Evolutionary conservation across 2,888 invertebrate species (phyloP), one percentile per base, ranked within the genome.

Genomic region (Acanthopleura granulata): DNA sequence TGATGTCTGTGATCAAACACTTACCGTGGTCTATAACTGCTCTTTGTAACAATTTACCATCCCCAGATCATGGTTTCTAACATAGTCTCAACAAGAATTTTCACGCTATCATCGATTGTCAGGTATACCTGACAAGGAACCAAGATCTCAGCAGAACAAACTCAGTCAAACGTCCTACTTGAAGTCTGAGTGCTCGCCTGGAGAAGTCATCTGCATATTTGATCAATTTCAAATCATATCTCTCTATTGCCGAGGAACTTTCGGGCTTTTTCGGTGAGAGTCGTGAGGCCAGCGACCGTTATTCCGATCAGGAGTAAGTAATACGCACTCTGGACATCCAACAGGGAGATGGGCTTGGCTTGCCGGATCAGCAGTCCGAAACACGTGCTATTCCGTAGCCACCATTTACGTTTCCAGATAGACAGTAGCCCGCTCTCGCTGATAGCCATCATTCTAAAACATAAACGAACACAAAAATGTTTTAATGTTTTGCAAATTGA

Each of bases 371-470:
- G 25, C 3, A 66, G 25, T 25, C 66, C 66, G 49, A 49, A 16
- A 71, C 71, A 71, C 4, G 50, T 22, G 49, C 50, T 49, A 14
- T 49, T 71, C 49, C 50, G 3, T 4, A 16, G 11, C 40, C 40
- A 71, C 71, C 71, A 71, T 71, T 71, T 71, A 4, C 50, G 40
- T 49, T 49, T 71, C 71, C 71, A 71, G 18, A 71, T 49, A 18
- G 4, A 6, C 49, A 71, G 40, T 49, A 71, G 50, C 15, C 71
- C 71, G 71, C 71, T 71, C 27, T 71, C 71, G 14, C 50, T n/a
- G 40, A 71, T 71, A n/a, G 22, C 18, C 40, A 49, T 11, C 71
- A 71, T 71, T 14, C 71, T 71, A 25, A 22, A 71, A 49, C 1
- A 49, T 3, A 66, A 49, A 18, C n/a, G 49, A 71, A 49, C 3